Evolutionary conservation across 2,113 vertebrate genomes (phyloP), one percentile per base, ranked within the genome.

Genomic region (Elachura formosa): DNA sequence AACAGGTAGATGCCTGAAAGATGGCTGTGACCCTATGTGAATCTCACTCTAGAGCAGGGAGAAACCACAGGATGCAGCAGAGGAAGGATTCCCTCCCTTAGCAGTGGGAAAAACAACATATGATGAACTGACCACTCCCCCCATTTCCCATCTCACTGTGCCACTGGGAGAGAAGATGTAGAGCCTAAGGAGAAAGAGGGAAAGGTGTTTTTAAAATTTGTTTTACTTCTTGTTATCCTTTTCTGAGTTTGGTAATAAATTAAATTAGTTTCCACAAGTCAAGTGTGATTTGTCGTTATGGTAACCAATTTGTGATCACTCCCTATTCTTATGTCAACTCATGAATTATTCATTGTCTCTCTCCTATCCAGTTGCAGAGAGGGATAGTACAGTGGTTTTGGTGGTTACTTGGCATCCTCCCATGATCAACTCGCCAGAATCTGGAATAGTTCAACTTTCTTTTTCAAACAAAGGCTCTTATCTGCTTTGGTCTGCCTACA

Each of bases 261-360:
- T 28, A 11, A 56, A 0, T 64, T 72, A 1, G 4, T 64, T 80
- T 80, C 5, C 31, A 31, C 18, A 28, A 28, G 25, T 15, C 1
- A 1, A 34, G 8, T 72, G 31, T 49, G 41, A 56, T 87, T 56
- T 72, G 34, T 26, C 15, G 6, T 15, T 22, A 56, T 36, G 34
- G 34, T 56, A 33, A 49, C 10, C 10, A 21, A 1, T 74, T 58
- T 34, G 11, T 59, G n/a, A 52, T 59, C 45, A 25, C 38, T 28
- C 8, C 14, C 26, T 56, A 11, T 56, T 31, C 22, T 49, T 36
- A 28, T 28, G 10, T 36, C 34, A 56, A 0, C 33, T 36, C 25
- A 72, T 31, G 31, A 72, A 26, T 22, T 9, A 20, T 36, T 49
- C 26, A 56, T 56, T 56, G 11, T 80, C 36, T 43, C 36, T 80